These are phyloP conservation scores for Eumerus sabulonum DNA, from an alignment of 2,888 invertebrate genomes.

Conservation along the genomic window DNA sequence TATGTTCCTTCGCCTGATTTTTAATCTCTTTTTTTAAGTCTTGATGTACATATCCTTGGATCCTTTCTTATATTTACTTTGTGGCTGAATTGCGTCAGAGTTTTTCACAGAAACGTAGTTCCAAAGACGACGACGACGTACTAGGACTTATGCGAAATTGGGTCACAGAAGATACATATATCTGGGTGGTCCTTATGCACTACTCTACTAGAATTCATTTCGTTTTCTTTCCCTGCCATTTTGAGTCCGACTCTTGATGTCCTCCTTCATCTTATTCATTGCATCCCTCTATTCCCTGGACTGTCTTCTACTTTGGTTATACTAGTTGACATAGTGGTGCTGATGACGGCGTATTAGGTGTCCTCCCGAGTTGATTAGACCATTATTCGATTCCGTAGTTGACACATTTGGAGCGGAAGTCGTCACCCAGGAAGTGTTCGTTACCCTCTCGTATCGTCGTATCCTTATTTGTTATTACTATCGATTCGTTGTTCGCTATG, in stretches of 20 bases:
- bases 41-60: conserved; percentile 1
- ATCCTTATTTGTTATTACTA: conserved; percentile 43
- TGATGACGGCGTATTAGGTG: conserved; percentile 53
- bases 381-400: conserved; percentile 44
- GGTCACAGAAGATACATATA: conserved; percentile 46
- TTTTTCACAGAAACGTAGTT: conserved; percentile 9
- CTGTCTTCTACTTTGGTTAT: conserved; percentile 44
- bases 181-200: conserved; percentile 37
- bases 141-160: conserved; percentile 52
- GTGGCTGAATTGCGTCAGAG: conserved; percentile 22
- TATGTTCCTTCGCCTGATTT: neutral
- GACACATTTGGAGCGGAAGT: conserved; percentile 14
- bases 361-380: conserved; percentile 56
- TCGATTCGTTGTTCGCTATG: conserved; percentile 22
- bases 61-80: conserved; percentile 45
- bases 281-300: conserved; percentile 4
- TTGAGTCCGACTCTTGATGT: neutral
- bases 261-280: conserved; percentile 17
- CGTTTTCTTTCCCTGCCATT: conserved; percentile 4
- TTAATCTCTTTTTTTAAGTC: no score
- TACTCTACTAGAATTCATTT: conserved; percentile 22
- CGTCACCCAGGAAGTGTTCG: conserved; percentile 21
- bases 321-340: conserved; percentile 18
- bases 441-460: conserved; percentile 28
- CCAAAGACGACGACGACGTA: conserved; percentile 16